Conservation (phyloP, 2,888 invertebrate genomes). For the Beris morrisii region DNA sequence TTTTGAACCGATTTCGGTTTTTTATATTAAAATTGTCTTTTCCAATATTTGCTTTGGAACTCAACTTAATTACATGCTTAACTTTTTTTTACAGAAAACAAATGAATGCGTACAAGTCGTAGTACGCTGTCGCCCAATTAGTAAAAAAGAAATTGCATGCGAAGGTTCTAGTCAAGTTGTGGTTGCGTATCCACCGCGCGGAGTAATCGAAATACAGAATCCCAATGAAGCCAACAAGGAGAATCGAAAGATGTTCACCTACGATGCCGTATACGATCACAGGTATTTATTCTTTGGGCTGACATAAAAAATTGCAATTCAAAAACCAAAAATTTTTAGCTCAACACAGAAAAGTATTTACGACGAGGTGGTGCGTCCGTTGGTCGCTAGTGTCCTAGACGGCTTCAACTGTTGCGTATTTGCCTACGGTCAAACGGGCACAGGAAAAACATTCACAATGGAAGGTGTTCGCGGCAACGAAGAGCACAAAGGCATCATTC, state of each 20-base stretch:
- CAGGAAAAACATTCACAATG: slow-evolving; percentile 77
- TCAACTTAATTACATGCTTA: no score
- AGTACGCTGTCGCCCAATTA: slow-evolving; percentile 94
- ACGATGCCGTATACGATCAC: slow-evolving; percentile 96
- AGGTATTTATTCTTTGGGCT: slow-evolving; percentile 56
- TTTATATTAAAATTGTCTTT: no score
- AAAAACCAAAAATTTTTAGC: slow-evolving; percentile 50
- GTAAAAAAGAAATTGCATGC: slow-evolving; percentile 75
- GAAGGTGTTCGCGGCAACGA: slow-evolving; percentile 67
- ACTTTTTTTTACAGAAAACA: slow-evolving; percentile 42
- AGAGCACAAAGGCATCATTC: slow-evolving; percentile 83
- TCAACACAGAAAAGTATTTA: slow-evolving; percentile 91
- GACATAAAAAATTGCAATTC: background rate
- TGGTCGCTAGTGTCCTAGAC: slow-evolving; percentile 92
- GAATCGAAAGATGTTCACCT: slow-evolving; percentile 91
- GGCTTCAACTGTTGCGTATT: slow-evolving; percentile 99
- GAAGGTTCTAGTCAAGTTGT: slow-evolving; percentile 63
- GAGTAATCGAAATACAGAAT: slow-evolving; percentile 88
- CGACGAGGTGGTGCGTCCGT: slow-evolving; percentile 92
- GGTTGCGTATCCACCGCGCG: slow-evolving; percentile 80
- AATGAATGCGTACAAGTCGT: slow-evolving; percentile 95
- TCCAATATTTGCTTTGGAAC: no score
- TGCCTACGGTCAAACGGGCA: slow-evolving; percentile 99
- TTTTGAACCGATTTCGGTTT: no score
- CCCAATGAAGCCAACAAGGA: slow-evolving; percentile 72